These are phyloP conservation scores for Phalera bucephala DNA, from an alignment of 2,888 invertebrate species.

Conservation along the genomic window DNA sequence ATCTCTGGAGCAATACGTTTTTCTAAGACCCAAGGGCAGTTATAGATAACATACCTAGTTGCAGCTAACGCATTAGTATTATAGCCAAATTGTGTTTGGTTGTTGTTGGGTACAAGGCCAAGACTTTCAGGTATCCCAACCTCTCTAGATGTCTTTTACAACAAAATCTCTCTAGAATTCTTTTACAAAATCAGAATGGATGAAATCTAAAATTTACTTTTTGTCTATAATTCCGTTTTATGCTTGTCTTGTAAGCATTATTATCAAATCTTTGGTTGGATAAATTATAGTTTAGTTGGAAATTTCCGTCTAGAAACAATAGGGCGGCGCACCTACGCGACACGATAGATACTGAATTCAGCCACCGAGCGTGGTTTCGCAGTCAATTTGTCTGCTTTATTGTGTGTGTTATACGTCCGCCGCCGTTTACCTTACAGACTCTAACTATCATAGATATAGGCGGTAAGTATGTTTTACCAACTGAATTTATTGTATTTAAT, in stretches of 20 bases:
- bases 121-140: no score
- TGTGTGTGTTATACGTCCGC: conserved; percentile 54
- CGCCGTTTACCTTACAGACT: conserved; percentile 45
- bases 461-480: conserved; percentile 38
- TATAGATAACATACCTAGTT: no score
- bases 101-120: no score
- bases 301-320: conserved; percentile 67
- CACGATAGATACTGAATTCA: conserved; percentile 59
- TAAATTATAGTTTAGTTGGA: conserved; percentile 31
- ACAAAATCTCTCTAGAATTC: not conserved
- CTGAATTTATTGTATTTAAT: conserved; percentile 7
- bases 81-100: no score
- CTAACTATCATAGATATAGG: conserved; percentile 31
- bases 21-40: no score
- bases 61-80: no score
- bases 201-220: no score
- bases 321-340: conserved; percentile 53
- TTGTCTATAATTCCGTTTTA: no score
- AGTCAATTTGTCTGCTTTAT: conserved; percentile 75
- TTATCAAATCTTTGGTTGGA: no score
- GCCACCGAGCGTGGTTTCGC: conserved; percentile 57
- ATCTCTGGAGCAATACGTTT: no score
- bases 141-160: no score
- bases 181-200: conserved; percentile 1
- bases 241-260: no score